These are phyloP conservation scores for Nettapus auritus DNA, from an alignment of 2,113 vertebrate genomes.

Conservation along the genomic window DNA sequence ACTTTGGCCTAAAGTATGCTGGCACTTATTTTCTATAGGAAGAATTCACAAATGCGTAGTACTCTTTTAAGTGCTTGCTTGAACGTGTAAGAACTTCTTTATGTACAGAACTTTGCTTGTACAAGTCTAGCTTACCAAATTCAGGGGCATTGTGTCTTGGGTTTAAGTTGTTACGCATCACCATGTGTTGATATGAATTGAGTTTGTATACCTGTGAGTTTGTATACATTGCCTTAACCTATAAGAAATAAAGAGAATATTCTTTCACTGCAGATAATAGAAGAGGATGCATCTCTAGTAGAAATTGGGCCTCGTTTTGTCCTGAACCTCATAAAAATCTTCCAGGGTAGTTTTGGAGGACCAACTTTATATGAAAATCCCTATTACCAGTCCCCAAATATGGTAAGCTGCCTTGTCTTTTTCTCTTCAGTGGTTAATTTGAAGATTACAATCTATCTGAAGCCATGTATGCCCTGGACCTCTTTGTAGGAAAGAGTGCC, in stretches of 20 bases:
- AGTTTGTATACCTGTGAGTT: not conserved
- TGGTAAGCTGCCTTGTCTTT: constrained; percentile 76
- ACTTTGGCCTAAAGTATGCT: not conserved
- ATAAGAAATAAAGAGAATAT: not conserved
- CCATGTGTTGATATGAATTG: no score
- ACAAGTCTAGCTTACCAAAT: not conserved
- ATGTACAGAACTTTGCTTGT: not conserved
- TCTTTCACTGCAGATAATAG: constrained; percentile 86
- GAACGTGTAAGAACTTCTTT: not conserved
- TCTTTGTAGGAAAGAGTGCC: not conserved
- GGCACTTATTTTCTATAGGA: not conserved
- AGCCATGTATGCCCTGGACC: accelerated
- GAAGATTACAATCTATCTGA: not conserved
- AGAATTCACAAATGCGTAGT: not conserved
- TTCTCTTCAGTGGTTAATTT: not conserved
- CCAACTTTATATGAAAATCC: constrained; percentile 94
- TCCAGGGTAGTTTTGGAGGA: constrained; percentile 96
- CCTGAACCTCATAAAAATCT: constrained; percentile 95
- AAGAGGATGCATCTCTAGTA: constrained; percentile 93
- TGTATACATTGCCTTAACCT: not conserved
- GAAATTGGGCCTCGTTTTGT: constrained; percentile 98
- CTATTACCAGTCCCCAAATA: constrained; percentile 91
- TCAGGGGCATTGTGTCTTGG: accelerated
- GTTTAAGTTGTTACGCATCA: not conserved
- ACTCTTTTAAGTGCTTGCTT: not conserved